A percentile compares a stretch with the other conserved stretches of the same genome.
phyloP scores from a whole-genome alignment of 2,888 invertebrate species.

The Sinhomidia bicolor region DNA sequence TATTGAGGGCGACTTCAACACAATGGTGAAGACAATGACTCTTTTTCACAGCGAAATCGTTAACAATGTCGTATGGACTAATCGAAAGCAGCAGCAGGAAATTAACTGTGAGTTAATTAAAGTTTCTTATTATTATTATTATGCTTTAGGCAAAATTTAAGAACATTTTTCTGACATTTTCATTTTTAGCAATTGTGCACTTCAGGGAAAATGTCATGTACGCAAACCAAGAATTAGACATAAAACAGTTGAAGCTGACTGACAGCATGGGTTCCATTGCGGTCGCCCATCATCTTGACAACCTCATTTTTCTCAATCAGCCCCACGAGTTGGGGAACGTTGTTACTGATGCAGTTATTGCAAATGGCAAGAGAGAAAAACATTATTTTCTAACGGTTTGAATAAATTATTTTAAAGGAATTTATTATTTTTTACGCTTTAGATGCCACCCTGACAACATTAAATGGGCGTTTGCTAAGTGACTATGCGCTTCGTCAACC shows the following conservation, averaged over 20 bases:
- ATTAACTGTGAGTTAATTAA: constrained; percentile 26
- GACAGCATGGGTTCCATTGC: not conserved
- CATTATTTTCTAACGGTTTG: no score
- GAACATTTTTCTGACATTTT: not conserved
- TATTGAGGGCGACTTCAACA: constrained; percentile 3
- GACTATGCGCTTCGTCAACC: constrained; percentile 69
- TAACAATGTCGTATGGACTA: constrained; percentile 19
- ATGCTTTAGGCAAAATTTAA: not conserved
- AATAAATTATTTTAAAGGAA: no score
- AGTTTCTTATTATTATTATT: not conserved
- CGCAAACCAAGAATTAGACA: not conserved
- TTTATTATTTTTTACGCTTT: no score
- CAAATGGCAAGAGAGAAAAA: constrained; percentile 25
- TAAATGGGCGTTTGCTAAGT: constrained; percentile 69
- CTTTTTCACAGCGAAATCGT: not conserved
- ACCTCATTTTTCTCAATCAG: constrained; percentile 44
- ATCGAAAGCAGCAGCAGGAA: not conserved
- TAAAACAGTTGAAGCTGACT: not conserved
- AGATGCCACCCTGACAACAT: not conserved
- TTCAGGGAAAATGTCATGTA: not conserved
- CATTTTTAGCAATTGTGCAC: not conserved
- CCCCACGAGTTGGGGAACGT: not conserved
- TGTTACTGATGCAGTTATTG: not conserved
- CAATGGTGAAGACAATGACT: not conserved
- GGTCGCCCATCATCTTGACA: constrained; percentile 6